Evolutionary conservation across 92 coral and sea anemone species (phyloP), one percentile per base, ranked within the genome.

Genomic region (Micromussa lordhowensis): DNA sequence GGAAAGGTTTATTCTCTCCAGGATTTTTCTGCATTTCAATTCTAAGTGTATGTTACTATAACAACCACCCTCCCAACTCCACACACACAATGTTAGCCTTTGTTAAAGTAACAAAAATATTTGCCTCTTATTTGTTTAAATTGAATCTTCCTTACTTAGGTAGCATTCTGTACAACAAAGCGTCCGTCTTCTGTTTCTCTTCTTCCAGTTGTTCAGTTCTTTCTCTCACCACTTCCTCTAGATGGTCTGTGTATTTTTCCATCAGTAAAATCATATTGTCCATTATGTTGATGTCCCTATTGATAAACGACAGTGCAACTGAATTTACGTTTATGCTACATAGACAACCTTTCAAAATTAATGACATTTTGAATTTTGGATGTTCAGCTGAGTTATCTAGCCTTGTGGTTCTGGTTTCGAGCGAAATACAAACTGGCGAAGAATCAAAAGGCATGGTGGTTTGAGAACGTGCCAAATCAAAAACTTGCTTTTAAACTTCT

Each of bases 231-330:
- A 79, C 74, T 69, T 93, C 97, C 66, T 94, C 97, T 22, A 94
- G 85, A 58, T 94, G 94, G 76, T 94, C 94, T 16, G 97, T 93
- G 86, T 94, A 90, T 71, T 90, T 90, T 81, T 94, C 97, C 95
- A 94, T 94, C 93, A 94, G 77, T 63, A 94, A 86, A 68, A 94
- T 94, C 95, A 94, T 94, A 77, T 92, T 94, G 74, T 94, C 97
- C 97, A 94, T 91, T 11, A 94, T 94, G 84, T 94, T 94, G 31
- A 94, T 68, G 31, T 92, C 95, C 68, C 97, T 94, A 59, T 71
- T n/a, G 4, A 75, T 4, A 53, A 29, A 32, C 48, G 48, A 24
- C 5, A 54, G 75, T 10, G 13, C 18, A 21, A 35, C 14, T 28
- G 4, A 79, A 80, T 34, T 10, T 51, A 21, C 18, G 1, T 29